These are phyloP conservation scores for Drymodes brunneopygia DNA, from an alignment of 2,113 vertebrate species.

Conservation along the genomic window DNA sequence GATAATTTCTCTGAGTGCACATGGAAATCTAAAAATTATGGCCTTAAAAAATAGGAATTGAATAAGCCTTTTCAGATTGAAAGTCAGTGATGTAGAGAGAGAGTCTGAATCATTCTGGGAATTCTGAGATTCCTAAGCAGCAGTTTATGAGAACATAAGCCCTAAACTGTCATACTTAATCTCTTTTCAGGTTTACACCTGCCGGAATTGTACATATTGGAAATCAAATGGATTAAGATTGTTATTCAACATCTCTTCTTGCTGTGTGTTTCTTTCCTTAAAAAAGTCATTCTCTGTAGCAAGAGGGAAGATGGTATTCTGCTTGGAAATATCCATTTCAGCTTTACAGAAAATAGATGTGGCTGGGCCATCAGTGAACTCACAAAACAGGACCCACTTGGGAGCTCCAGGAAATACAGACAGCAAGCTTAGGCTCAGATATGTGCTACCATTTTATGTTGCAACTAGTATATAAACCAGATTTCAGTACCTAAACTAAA, in stretches of 20 bases:
- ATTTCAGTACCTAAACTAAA: background rate
- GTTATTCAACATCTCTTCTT: background rate
- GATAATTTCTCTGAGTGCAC: background rate
- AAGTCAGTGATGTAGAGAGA: background rate
- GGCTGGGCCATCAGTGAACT: background rate
- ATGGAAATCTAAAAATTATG: background rate
- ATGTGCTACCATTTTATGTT: background rate
- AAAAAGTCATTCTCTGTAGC: background rate
- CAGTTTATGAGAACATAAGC: background rate
- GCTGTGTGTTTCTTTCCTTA: background rate
- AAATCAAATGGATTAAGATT: slow-evolving; percentile 12
- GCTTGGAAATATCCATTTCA: background rate
- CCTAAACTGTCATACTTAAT: slow-evolving; percentile 5
- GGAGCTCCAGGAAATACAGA: background rate
- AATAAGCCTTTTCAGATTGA: background rate
- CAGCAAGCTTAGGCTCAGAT: background rate
- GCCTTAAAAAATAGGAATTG: background rate
- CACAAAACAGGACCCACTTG: background rate
- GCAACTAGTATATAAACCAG: background rate
- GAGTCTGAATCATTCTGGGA: background rate
- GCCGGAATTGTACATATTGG: background rate
- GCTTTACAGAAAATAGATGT: background rate
- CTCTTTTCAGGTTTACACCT: slow-evolving; percentile 17
- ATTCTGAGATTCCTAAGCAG: background rate
- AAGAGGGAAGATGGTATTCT: background rate